These are phyloP conservation scores for Schizotus pectinicornis DNA, from an alignment of 2,888 invertebrate genomes.

Conservation along the genomic window DNA sequence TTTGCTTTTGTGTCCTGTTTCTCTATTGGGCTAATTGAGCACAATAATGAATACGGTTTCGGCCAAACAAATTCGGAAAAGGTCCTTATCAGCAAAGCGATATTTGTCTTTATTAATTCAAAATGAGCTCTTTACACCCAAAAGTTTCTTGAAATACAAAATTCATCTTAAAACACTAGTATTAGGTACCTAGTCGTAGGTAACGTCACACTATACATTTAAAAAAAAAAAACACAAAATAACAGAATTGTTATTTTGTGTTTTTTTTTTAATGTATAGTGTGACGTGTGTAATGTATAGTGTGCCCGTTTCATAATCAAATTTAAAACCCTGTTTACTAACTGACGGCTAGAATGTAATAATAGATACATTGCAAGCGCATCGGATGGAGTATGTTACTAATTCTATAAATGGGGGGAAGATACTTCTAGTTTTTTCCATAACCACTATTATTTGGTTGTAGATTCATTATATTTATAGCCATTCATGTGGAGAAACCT, in stretches of 20 bases:
- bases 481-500: constrained; percentile 5
- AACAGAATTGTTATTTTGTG: no score
- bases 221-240: constrained; percentile 2
- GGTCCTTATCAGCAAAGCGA: constrained; percentile 10
- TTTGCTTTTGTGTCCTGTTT: no score
- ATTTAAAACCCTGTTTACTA: constrained; percentile 6
- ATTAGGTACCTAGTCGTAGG: constrained; percentile 8
- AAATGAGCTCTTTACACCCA: not conserved
- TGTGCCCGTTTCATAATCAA: constrained; percentile 6
- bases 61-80: constrained; percentile 4
- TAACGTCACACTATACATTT: constrained; percentile 5
- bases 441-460: constrained; percentile 2
- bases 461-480: constrained; percentile 4
- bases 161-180: constrained; percentile 7
- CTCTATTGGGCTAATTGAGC: no score
- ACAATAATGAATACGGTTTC: not conserved
- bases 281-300: no score
- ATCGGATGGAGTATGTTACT: not conserved
- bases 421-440: constrained; percentile 9
- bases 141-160: not conserved
- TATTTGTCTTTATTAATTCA: constrained; percentile 8
- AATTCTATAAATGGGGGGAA: constrained; percentile 6
- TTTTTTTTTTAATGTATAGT: no score
- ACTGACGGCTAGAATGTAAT: constrained; percentile 8
- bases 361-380: constrained; percentile 6